Evolutionary conservation across 2,797 vertebrate species (phyloP).

Genomic region (Paratrypauchen microcephalus): DNA sequence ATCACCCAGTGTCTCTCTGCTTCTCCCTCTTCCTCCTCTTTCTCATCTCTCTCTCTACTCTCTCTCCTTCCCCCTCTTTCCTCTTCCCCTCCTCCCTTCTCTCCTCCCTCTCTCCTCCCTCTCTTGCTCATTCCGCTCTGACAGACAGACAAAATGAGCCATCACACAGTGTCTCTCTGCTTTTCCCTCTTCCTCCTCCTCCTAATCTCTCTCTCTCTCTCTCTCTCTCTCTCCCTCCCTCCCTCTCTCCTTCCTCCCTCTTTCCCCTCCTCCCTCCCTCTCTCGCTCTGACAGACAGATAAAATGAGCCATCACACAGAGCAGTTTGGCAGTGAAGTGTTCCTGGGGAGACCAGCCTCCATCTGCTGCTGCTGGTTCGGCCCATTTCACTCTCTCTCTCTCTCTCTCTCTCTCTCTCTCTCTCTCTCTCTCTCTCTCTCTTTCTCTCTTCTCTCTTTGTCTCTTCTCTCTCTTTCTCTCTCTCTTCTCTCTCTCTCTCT

Average conservation of each 20-base stretch:
- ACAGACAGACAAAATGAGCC: neutral
- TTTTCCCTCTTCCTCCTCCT: too few species aligned
- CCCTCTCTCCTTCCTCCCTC: neutral
- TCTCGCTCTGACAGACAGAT: slow-evolving; percentile 26
- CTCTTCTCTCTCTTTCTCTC: neutral
- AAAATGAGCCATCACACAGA: slow-evolving; percentile 46
- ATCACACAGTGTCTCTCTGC: slow-evolving; percentile 4
- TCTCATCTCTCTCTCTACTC: too few species aligned
- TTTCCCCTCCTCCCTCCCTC: slow-evolving; percentile 10
- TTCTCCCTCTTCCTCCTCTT: too few species aligned
- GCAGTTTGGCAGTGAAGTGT: slow-evolving; percentile 46
- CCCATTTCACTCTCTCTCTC: slow-evolving; percentile 19
- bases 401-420: neutral
- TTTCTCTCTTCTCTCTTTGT: too few species aligned
- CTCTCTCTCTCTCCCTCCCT: too few species aligned
- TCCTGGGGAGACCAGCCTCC: slow-evolving; percentile 54
- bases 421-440: neutral
- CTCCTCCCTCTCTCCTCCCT: too few species aligned
- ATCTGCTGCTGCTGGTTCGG: slow-evolving; percentile 47
- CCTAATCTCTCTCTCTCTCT: too few species aligned
- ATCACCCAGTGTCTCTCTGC: too few species aligned
- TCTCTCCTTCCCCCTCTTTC: too few species aligned
- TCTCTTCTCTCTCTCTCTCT: neutral
- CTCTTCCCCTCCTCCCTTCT: too few species aligned
- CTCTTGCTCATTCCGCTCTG: too few species aligned